Evolutionary conservation across 1,140 invertebrate genomes (phyloP), one percentile per base, ranked within the genome.

Genomic region (Drosophila repletoides): DNA sequence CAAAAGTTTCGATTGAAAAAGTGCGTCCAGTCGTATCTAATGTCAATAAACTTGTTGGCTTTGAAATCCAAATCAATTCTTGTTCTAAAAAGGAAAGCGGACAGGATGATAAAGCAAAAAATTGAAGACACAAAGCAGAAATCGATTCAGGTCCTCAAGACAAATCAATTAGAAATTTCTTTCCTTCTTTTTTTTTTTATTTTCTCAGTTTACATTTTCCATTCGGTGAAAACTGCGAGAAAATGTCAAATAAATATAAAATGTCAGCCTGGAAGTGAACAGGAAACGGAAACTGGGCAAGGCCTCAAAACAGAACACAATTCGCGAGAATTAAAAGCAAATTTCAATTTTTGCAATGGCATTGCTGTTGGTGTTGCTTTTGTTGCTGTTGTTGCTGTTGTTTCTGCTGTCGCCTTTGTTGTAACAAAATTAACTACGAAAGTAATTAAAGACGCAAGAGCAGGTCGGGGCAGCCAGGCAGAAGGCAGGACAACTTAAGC

Each of bases 371-470:
- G 41, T 58, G 48, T 41, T 71, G 66, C 33, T 38, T 31, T 19
- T 43, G 15, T 36, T 34, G 40, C 15, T 64, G 38, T 31, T 33
- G 19, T 3, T 29, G 24, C 14, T 19, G 28, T 49, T 48, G 33
- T 12, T 45, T 38, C 9, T 41, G 15, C 22, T 36, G 53, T 53
- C 51, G 19, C 33, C 69, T 79, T 77, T 77, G 59, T 77, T 83
- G 74, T 74, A 86, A 79, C 65, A 84, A 67, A 83, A 83, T 83
- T 79, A 83, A 79, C 79, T 83, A 75, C 66, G 71, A 84, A 86
- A 84, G 80, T 86, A 84, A 84, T 84, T 84, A 84, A 84, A 79
- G 66, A 60, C 65, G n/a, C 33, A 64, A 72, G 64, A 48, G 53
- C 53, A 75, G 38, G 53, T 48, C 52, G 69, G 45, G 3, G 33